A percentile compares a stretch with the other conserved stretches of the same genome.
These are phyloP conservation scores for Watsonalla binaria DNA, from an alignment of 2,888 invertebrate genomes.

Conservation along the genomic window DNA sequence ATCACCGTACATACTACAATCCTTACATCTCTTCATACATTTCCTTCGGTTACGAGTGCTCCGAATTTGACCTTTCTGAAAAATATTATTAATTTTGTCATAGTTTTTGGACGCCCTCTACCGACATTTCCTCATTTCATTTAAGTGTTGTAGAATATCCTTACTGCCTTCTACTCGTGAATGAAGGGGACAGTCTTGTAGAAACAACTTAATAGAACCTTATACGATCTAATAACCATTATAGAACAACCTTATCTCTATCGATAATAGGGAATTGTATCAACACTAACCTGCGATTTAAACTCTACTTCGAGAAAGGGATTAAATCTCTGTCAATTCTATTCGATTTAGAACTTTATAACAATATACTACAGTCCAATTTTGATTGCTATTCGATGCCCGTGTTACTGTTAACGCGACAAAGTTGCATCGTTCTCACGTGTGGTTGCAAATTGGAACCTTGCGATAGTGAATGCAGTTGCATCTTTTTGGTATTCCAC, in stretches of 20 bases:
- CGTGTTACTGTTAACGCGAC: slow-evolving; percentile 18
- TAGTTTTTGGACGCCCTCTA: too few relatives aligned
- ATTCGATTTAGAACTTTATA: slow-evolving; percentile 12
- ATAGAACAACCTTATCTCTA: slow-evolving; percentile 49
- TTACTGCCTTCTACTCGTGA: neutral
- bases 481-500: slow-evolving; percentile 52
- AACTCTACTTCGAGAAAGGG: slow-evolving; percentile 9
- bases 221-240: slow-evolving; percentile 53
- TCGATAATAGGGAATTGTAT: slow-evolving; percentile 59
- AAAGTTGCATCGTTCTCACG: slow-evolving; percentile 40
- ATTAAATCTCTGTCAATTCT: slow-evolving; percentile 1
- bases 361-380: slow-evolving; percentile 4
- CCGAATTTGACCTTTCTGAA: too few relatives aligned
- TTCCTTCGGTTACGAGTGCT: too few relatives aligned
- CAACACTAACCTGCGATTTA: slow-evolving; percentile 40
- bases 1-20: too few relatives aligned
- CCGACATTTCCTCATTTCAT: too few relatives aligned
- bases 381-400: slow-evolving; percentile 2
- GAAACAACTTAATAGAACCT: slow-evolving; percentile 58
- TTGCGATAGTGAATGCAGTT: slow-evolving; percentile 35
- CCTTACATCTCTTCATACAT: too few relatives aligned
- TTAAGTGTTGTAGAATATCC: neutral
- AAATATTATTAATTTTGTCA: too few relatives aligned
- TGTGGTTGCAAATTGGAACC: slow-evolving; percentile 49
- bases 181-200: neutral